These are phyloP conservation scores for Myodes glareolus DNA, from an alignment of 2,113 vertebrate species.

Conservation along the genomic window DNA sequence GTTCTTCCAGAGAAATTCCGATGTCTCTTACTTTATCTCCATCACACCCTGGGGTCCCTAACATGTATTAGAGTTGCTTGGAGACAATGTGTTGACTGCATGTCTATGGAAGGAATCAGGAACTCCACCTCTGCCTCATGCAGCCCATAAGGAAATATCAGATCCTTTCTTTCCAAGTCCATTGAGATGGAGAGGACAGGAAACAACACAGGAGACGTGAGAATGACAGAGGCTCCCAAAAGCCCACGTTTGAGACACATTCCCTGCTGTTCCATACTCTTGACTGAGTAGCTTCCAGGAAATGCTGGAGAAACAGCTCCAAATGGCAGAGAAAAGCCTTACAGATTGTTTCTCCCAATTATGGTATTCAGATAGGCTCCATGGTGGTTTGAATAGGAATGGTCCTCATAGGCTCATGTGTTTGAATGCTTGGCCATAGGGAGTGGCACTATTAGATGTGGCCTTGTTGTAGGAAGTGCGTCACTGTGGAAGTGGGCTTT, in stretches of 20 bases:
- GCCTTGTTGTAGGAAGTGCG: background rate
- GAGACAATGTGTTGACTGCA: background rate
- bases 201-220: background rate
- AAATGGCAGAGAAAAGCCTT: background rate
- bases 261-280: background rate
- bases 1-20: background rate
- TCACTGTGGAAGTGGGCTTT: background rate
- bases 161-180: background rate
- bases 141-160: background rate
- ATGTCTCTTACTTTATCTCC: background rate
- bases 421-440: background rate
- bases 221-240: background rate
- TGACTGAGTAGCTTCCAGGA: conserved; percentile 7
- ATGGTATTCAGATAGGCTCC: background rate
- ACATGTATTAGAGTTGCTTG: background rate
- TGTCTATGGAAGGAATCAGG: background rate
- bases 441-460: background rate
- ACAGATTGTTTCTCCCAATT: background rate
- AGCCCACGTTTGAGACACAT: background rate
- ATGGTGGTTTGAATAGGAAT: background rate
- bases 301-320: conserved; percentile 10
- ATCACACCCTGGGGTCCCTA: background rate
- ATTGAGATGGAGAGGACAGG: background rate
- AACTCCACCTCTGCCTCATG: background rate
- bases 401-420: background rate